Conservation (phyloP, 2,797 vertebrate species). For the Falco peregrinus region DNA sequence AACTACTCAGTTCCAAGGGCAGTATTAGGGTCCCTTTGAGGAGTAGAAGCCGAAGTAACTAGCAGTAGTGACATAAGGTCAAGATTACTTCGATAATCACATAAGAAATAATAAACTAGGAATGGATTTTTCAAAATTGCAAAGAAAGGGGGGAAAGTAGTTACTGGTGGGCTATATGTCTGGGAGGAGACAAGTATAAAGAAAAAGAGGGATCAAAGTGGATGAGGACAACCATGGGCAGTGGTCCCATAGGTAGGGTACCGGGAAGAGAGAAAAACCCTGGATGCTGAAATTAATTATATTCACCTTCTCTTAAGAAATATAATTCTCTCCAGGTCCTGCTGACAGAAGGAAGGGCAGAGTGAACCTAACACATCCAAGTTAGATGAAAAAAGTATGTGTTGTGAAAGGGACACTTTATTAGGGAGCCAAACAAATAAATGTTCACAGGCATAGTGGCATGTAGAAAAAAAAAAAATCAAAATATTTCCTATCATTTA, state of each 20-base stretch:
- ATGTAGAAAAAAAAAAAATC: background rate
- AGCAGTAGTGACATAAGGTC: background rate
- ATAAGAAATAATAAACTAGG: background rate
- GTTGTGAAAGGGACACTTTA: background rate
- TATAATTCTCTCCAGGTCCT: background rate
- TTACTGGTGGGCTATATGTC: background rate
- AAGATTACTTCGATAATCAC: background rate
- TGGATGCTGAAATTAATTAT: background rate
- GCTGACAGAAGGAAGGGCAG: background rate
- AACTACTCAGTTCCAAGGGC: background rate
- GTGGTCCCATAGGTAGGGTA: background rate
- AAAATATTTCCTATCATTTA: background rate
- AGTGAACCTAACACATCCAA: accelerated
- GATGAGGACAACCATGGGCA: background rate
- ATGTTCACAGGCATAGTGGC: background rate
- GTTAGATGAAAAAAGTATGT: background rate
- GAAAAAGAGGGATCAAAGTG: background rate
- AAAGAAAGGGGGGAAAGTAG: background rate
- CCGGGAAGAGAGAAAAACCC: background rate
- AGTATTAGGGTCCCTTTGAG: background rate
- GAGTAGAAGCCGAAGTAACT: background rate
- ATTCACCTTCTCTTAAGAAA: background rate
- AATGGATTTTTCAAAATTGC: background rate
- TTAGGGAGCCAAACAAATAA: background rate
- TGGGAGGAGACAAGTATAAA: background rate